These are phyloP conservation scores for Medauroidea extradentata DNA, from an alignment of 1,140 invertebrate genomes.

Conservation along the genomic window DNA sequence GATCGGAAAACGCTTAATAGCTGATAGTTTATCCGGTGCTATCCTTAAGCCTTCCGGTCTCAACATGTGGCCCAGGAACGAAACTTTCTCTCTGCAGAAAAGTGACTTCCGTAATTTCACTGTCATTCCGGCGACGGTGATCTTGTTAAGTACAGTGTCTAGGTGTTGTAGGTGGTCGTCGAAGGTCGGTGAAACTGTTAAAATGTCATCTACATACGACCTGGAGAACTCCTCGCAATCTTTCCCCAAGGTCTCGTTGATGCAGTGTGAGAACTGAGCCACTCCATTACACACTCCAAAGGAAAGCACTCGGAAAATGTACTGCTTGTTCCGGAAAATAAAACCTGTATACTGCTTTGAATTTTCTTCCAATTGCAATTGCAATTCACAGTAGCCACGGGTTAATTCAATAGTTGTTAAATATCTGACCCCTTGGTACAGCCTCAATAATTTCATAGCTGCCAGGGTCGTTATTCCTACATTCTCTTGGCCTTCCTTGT, in stretches of 20 bases:
- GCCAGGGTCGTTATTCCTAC: too few relatives aligned
- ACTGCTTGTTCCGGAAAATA: constrained; percentile 29
- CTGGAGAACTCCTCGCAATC: background rate
- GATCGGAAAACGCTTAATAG: constrained; percentile 23
- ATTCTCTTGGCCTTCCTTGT: too few relatives aligned
- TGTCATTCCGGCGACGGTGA: constrained; percentile 24
- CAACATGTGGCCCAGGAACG: constrained; percentile 40
- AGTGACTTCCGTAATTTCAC: constrained; percentile 27
- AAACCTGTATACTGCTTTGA: constrained; percentile 36
- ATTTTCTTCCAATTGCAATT: constrained; percentile 30
- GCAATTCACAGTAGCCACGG: constrained; percentile 39
- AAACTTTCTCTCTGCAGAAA: constrained; percentile 35
- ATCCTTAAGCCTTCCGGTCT: constrained; percentile 25
- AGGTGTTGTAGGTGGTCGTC: constrained; percentile 27
- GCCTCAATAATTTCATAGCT: too few relatives aligned
- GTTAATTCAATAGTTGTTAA: constrained; percentile 34
- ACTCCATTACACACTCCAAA: constrained; percentile 26
- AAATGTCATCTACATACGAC: constrained; percentile 17
- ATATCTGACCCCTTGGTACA: constrained; percentile 23
- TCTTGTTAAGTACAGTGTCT: constrained; percentile 12
- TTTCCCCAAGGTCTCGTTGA: background rate
- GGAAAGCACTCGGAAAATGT: constrained; percentile 32
- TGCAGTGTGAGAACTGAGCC: constrained; percentile 12
- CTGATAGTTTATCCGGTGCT: constrained; percentile 30
- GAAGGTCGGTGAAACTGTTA: constrained; percentile 20